A percentile compares a stretch with the other conserved stretches of the same genome.
Conservation (phyloP, 2,797 vertebrate genomes). For the Onychomys torridus region DNA sequence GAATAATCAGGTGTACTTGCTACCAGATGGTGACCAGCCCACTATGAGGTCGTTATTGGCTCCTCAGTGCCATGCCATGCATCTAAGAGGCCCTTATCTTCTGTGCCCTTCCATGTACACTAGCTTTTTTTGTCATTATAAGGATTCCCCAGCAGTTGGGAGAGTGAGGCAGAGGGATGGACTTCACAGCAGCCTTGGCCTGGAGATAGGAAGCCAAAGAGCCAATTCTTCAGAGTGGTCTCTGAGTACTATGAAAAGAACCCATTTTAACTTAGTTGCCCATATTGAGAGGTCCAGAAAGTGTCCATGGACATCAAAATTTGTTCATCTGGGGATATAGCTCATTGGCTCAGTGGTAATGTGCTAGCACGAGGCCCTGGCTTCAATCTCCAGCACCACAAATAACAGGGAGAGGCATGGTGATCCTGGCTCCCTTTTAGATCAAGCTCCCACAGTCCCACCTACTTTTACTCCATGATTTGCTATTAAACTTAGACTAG, state of each 20-base stretch:
- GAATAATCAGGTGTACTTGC: not conserved
- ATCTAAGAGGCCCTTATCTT: not conserved
- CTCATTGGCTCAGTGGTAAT: not conserved
- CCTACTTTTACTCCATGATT: not conserved
- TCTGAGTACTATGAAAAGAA: not conserved
- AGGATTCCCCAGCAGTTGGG: not conserved
- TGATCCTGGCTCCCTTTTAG: not conserved
- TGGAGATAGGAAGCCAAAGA: constrained; percentile 16
- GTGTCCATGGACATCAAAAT: not conserved
- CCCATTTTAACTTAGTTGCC: not conserved
- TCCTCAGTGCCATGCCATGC: not conserved
- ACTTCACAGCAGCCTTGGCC: not conserved
- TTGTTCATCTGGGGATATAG: not conserved
- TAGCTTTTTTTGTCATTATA: not conserved
- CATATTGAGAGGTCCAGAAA: constrained; percentile 29
- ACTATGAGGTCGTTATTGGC: not conserved
- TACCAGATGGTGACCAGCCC: not conserved
- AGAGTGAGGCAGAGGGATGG: not conserved
- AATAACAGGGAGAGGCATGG: not conserved
- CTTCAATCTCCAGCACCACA: not conserved
- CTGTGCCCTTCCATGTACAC: not conserved
- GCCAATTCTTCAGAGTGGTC: constrained; percentile 15
- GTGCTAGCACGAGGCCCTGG: not conserved
- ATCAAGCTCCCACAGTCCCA: not conserved
- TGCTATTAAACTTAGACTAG: not conserved